Percentiles rank a stretch among this genome's conserved stretches.
phyloP scores from a whole-genome alignment of 2,113 vertebrate species.

The Chionomys nivalis region DNA sequence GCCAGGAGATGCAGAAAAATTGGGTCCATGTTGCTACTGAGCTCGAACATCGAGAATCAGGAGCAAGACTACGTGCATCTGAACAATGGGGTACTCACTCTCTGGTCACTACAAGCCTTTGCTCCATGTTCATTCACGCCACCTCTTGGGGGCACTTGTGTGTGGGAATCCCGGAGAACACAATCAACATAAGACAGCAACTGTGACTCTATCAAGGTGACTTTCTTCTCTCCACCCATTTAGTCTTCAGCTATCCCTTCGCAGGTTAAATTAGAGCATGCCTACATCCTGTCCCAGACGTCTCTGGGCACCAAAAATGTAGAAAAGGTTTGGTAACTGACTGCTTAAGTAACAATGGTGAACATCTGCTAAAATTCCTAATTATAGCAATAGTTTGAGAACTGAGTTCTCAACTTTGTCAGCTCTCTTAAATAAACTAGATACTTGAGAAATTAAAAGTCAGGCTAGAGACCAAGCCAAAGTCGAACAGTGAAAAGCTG shows the following conservation, averaged over 20 bases:
- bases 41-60: not conserved
- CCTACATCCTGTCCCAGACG: not conserved
- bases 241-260: not conserved
- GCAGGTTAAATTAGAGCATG: not conserved
- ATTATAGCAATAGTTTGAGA: not conserved
- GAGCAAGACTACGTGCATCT: not conserved
- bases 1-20: not conserved
- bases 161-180: not conserved
- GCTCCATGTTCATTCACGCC: too few relatives aligned
- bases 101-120: too few relatives aligned
- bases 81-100: not conserved
- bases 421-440: not conserved
- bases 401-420: constrained; percentile 15
- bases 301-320: not conserved
- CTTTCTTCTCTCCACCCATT: not conserved
- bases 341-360: not conserved
- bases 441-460: constrained; percentile 10
- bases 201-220: not conserved
- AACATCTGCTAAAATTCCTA: not conserved
- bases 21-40: not conserved
- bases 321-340: not conserved
- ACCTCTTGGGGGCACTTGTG: not conserved
- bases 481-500: not conserved
- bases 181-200: not conserved
- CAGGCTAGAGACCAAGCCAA: constrained; percentile 28